phyloP scores from a whole-genome alignment of 1,140 invertebrate species.

The Ganaspis sp. region DNA sequence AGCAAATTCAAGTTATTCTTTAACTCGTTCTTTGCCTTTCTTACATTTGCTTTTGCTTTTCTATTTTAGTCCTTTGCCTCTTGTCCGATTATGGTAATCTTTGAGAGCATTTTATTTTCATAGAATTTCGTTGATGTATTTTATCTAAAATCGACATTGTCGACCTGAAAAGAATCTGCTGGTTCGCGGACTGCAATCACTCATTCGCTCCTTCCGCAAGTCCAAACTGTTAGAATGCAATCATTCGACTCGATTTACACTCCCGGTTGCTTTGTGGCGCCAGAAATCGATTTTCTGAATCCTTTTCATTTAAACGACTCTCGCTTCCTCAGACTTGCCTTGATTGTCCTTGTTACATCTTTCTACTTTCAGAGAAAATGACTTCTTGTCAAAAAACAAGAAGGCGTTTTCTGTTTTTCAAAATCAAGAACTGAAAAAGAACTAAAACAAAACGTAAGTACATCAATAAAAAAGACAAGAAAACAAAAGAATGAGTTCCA shows the following conservation, averaged over 20 bases:
- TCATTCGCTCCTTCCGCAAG: background rate
- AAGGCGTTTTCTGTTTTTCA: no score
- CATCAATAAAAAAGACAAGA: no score
- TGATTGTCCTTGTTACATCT: background rate
- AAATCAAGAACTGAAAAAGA: no score
- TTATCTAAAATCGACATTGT: background rate
- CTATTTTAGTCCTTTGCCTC: background rate
- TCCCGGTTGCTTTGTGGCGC: background rate
- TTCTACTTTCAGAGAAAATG: background rate
- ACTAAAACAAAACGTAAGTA: no score
- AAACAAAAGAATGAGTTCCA: no score
- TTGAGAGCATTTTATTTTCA: background rate
- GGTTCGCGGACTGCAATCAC: background rate
- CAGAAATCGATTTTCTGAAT: background rate
- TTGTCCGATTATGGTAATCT: background rate
- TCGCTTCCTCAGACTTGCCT: background rate
- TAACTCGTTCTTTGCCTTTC: background rate
- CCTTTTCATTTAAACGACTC: conserved; percentile 2
- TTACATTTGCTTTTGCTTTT: background rate
- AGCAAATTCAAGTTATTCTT: background rate
- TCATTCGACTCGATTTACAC: conserved; percentile 13
- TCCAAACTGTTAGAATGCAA: conserved; percentile 1
- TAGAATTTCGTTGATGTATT: background rate
- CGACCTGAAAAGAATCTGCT: background rate
- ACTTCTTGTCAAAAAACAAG: no score